Conservation (phyloP, 2,888 invertebrate species). For the Cybosia mesomella region DNA sequence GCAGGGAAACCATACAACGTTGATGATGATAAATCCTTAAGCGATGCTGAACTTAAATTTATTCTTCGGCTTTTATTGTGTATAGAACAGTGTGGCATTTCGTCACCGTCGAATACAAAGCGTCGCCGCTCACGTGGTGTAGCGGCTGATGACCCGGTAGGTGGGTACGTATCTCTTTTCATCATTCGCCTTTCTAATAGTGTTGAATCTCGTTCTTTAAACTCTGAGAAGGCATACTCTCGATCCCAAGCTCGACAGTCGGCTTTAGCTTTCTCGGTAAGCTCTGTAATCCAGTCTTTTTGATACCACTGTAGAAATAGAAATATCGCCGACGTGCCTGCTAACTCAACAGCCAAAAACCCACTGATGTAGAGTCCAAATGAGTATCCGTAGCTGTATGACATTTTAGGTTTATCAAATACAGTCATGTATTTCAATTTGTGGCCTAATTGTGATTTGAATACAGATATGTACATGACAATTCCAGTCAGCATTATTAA, state of each 20-base stretch:
- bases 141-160: conserved; percentile 77
- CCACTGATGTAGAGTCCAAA: conserved; percentile 95
- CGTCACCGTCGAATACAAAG: conserved; percentile 89
- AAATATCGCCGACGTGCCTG: conserved; percentile 95
- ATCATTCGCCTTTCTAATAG: conserved; percentile 79
- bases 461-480: conserved; percentile 97
- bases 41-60: conserved; percentile 85
- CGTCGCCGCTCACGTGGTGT: conserved; percentile 87
- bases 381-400: conserved; percentile 95
- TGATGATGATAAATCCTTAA: conserved; percentile 87
- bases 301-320: conserved; percentile 94
- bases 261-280: conserved; percentile 82
- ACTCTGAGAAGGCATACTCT: conserved; percentile 83
- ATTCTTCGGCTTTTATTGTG: conserved; percentile 83
- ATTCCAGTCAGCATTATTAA: conserved; percentile 95
- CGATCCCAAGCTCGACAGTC: conserved; percentile 83
- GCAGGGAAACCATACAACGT: conserved; percentile 89
- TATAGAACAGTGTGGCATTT: conserved; percentile 85
- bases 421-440: conserved; percentile 94
- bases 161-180: conserved; percentile 82
- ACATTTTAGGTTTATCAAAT: conserved; percentile 92
- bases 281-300: conserved; percentile 87
- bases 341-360: conserved; percentile 93
- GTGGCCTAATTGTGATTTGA: conserved; percentile 96
- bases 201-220: conserved; percentile 80